phyloP scores from a whole-genome alignment of 2,888 invertebrate genomes.

The Andricus curvator region DNA sequence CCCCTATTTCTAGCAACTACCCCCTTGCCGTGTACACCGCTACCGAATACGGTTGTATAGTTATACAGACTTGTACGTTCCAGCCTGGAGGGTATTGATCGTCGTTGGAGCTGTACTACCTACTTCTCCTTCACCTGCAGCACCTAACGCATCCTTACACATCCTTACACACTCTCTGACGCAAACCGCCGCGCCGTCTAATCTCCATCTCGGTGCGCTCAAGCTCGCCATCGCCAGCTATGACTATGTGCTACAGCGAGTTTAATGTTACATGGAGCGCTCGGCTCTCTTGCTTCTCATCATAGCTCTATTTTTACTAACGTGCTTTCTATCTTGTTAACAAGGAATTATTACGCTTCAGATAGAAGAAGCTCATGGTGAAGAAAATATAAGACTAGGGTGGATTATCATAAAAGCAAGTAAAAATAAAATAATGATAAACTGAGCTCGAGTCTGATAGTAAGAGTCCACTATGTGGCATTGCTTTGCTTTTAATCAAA shows the following conservation, averaged over 20 bases:
- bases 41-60: slow-evolving; percentile 70
- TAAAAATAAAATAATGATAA: not conserved
- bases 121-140: slow-evolving; percentile 73
- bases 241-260: slow-evolving; percentile 2
- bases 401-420: not conserved
- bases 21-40: slow-evolving; percentile 67
- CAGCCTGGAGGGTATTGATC: slow-evolving; percentile 75
- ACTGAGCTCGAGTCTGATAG: too few relatives aligned
- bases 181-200: slow-evolving; percentile 44
- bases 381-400: not conserved
- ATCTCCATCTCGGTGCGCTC: slow-evolving; percentile 43
- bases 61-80: slow-evolving; percentile 68
- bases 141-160: slow-evolving; percentile 68
- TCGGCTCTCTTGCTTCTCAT: not conserved
- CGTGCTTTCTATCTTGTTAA: slow-evolving; percentile 20
- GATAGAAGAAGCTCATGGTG: slow-evolving; percentile 2
- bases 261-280: slow-evolving; percentile 24
- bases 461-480: too few relatives aligned
- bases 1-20: slow-evolving; percentile 74
- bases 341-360: slow-evolving; percentile 20
- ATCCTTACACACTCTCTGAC: slow-evolving; percentile 57
- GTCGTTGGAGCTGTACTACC: slow-evolving; percentile 62
- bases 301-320: slow-evolving; percentile 30
- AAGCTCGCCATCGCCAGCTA: slow-evolving; percentile 1
- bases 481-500: too few relatives aligned